Evolutionary conservation across 2,797 vertebrate species (phyloP), one percentile per base, ranked within the genome.

Genomic region (Yasuhikotakia modesta): DNA sequence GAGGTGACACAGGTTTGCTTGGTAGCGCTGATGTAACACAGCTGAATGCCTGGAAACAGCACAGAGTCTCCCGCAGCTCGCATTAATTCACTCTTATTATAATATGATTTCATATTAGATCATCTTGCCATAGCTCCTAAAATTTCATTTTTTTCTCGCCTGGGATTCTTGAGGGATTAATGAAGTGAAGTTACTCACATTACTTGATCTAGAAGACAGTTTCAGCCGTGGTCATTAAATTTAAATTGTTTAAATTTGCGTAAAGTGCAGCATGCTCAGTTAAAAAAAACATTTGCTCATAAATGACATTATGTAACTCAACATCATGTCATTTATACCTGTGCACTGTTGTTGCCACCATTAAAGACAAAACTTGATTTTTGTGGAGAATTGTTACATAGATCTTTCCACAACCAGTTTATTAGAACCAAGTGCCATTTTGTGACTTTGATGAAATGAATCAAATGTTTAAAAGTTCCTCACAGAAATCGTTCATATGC

Each of bases 11-110:
- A 19, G 66, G 68, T 53, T 63, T n/a, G 10, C 32, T 78, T 70
- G 53, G 64, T 16, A 1, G 45, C 11, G 22, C 27, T 11, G 12
- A 43, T 11, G 43, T 19, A 24, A 63, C 16, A 10, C 21, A 43
- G 50, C 22, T 14, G 39, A 65, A 66, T 5, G 1, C 43, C n/a
- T 50, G 10, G 1, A 61, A 60, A 12, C 22, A 27, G 27, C 27
- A 50, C 58, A 27, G 22, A 60, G 21, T 35, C 61, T 70, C 55
- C 67, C 8, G 27, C 45, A 70, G 45, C 75, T 70, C 63, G 66
- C 45, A 69, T 63, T 77, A 77, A 58, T 58, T 70, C 43, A 50
- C 53, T 70, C 24, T 60, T 67, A n/a, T 60, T 68, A 69, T 45
- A 3, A 35, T 76, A 57, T 61, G 55, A 68, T 60, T 76, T 69